phyloP scores from a whole-genome alignment of 2,888 invertebrate species.

The Aleiodes testaceus region DNA sequence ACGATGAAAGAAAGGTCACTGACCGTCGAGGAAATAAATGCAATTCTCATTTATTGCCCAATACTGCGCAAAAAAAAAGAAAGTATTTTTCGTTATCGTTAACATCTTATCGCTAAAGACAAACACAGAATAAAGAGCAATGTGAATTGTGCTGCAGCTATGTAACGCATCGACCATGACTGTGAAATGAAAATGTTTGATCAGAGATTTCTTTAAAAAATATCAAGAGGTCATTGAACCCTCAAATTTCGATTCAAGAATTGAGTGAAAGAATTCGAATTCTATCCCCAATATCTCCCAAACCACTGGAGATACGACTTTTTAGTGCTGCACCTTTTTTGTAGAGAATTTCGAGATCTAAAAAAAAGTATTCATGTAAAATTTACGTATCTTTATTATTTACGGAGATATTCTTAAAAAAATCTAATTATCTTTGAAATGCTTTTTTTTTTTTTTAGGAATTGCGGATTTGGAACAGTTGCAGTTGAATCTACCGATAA shows the following conservation, averaged over 20 bases:
- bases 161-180: conserved; percentile 33
- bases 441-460: conserved; percentile 13
- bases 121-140: background rate
- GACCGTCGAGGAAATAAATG: conserved; percentile 33
- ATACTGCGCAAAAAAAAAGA: conserved; percentile 7
- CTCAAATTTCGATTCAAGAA: background rate
- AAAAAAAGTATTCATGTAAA: too few relatives aligned
- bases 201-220: conserved; percentile 29
- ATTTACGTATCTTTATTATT: too few relatives aligned
- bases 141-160: conserved; percentile 9
- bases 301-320: too few relatives aligned
- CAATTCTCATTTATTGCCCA: conserved; percentile 13
- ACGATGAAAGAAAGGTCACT: conserved; percentile 29
- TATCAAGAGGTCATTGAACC: conserved; percentile 1
- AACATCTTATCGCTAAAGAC: conserved; percentile 32
- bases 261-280: background rate
- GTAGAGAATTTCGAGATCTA: too few relatives aligned
- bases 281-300: too few relatives aligned
- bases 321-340: too few relatives aligned
- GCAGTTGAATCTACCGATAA: conserved; percentile 2
- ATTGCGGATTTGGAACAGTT: conserved; percentile 14
- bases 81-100: conserved; percentile 36
- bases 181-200: conserved; percentile 39
- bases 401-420: too few relatives aligned
- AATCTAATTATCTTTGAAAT: too few relatives aligned